Conservation (phyloP, 2,888 invertebrate genomes). For the Archips crataeganus region DNA sequence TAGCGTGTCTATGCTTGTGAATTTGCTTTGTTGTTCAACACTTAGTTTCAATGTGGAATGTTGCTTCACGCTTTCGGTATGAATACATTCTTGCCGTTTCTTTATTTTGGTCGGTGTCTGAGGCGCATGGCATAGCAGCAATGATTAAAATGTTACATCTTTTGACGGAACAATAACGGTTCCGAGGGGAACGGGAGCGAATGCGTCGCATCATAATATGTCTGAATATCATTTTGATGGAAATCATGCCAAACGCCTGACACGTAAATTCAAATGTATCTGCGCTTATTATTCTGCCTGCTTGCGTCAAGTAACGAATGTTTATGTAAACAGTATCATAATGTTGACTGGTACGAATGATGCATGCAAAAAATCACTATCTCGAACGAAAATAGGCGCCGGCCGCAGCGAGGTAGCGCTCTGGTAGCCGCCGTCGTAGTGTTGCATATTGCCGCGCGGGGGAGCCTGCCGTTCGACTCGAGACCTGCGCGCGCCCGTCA, state of each 20-base stretch:
- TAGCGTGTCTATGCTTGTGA: not conserved
- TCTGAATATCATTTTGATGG: not conserved
- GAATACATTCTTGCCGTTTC: not conserved
- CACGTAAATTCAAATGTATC: not conserved
- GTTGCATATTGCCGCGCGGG: constrained; percentile 47
- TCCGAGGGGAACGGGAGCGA: too few relatives aligned
- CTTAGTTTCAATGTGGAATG: not conserved
- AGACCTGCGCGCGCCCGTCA: constrained; percentile 18
- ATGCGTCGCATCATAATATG: too few relatives aligned
- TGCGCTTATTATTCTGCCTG: not conserved
- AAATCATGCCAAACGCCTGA: not conserved
- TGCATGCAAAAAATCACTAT: constrained; percentile 17
- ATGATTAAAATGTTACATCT: too few relatives aligned
- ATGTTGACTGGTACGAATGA: not conserved
- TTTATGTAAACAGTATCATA: constrained; percentile 10
- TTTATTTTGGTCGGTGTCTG: not conserved
- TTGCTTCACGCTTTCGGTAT: not conserved
- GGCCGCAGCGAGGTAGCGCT: not conserved
- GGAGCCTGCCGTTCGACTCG: constrained; percentile 47
- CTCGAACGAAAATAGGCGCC: constrained; percentile 20
- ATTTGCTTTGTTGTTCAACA: not conserved
- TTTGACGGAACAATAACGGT: too few relatives aligned
- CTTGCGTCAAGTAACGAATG: not conserved
- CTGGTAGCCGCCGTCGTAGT: too few relatives aligned
- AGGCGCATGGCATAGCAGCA: too few relatives aligned